Conservation (phyloP, 1,140 invertebrate genomes). For the Heterodera carotae region DNA sequence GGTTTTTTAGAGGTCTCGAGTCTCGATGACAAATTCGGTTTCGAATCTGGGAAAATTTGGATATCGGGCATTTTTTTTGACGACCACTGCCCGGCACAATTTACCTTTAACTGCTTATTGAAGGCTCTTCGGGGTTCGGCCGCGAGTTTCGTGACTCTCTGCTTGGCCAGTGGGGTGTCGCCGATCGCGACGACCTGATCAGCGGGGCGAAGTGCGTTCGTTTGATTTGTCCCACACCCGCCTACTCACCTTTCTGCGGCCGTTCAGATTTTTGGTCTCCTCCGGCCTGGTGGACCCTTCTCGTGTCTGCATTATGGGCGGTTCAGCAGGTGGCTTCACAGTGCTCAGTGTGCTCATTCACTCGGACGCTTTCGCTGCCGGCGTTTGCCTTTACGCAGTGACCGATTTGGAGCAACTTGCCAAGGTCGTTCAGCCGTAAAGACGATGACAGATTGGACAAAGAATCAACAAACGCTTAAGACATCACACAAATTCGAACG, state of each 20-base stretch:
- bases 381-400: constrained; percentile 34
- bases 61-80: too few relatives aligned
- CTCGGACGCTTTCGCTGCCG: constrained; percentile 28
- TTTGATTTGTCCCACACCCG: not conserved
- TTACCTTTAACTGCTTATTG: not conserved
- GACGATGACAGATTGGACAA: not conserved
- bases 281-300: constrained; percentile 25
- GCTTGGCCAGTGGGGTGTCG: constrained; percentile 36
- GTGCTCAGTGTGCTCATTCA: constrained; percentile 25
- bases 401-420: constrained; percentile 35
- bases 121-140: constrained; percentile 25
- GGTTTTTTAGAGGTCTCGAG: too few relatives aligned
- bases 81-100: too few relatives aligned
- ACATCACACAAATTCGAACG: constrained; percentile 36
- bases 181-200: constrained; percentile 34
- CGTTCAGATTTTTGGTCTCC: constrained; percentile 29
- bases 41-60: too few relatives aligned
- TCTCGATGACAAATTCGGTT: too few relatives aligned
- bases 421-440: constrained; percentile 4
- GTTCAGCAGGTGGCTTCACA: constrained; percentile 36
- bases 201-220: constrained; percentile 1
- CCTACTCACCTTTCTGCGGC: not conserved
- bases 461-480: constrained; percentile 4
- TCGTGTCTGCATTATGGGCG: constrained; percentile 38
- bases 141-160: constrained; percentile 33